These are phyloP conservation scores for Colostygia pectinataria DNA, from an alignment of 2,888 invertebrate species.

Conservation along the genomic window DNA sequence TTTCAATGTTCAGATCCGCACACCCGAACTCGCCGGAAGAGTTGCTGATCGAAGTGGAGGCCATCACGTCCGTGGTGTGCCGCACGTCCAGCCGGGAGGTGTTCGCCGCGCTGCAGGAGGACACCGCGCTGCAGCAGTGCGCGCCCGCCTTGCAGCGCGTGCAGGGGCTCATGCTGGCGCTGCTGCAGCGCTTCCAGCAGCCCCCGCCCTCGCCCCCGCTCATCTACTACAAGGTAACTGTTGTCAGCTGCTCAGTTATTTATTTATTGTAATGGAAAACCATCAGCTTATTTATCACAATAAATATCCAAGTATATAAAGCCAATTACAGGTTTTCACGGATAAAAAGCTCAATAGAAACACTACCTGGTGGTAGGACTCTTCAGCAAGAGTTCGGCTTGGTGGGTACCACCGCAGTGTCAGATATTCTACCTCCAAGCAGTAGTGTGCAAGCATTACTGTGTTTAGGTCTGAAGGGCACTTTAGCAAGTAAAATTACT, in stretches of 20 bases:
- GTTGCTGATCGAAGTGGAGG: slow-evolving; percentile 88
- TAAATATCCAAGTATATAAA: too few species aligned
- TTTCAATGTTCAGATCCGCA: slow-evolving; percentile 52
- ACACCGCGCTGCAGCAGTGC: slow-evolving; percentile 66
- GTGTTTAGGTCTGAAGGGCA: too few species aligned
- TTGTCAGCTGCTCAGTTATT: not conserved
- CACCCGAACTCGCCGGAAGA: slow-evolving; percentile 85
- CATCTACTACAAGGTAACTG: slow-evolving; percentile 65
- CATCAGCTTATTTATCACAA: too few species aligned
- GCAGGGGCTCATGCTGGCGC: slow-evolving; percentile 88
- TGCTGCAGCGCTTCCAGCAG: slow-evolving; percentile 87
- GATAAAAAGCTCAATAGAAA: too few species aligned
- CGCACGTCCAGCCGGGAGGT: slow-evolving; percentile 84
- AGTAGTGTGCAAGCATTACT: too few species aligned
- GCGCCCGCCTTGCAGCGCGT: slow-evolving; percentile 86
- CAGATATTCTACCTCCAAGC: too few species aligned
- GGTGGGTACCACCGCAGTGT: too few species aligned
- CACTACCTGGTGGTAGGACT: too few species aligned
- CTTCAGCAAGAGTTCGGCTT: too few species aligned
- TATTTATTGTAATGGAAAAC: too few species aligned
- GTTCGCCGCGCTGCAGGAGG: slow-evolving; percentile 52
- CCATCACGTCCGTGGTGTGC: slow-evolving; percentile 89
- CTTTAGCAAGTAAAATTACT: too few species aligned
- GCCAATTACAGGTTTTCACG: too few species aligned
- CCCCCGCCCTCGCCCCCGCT: slow-evolving; percentile 50